phyloP scores from a whole-genome alignment of 2,113 vertebrate genomes.

The Leucoraja erinaceus region DNA sequence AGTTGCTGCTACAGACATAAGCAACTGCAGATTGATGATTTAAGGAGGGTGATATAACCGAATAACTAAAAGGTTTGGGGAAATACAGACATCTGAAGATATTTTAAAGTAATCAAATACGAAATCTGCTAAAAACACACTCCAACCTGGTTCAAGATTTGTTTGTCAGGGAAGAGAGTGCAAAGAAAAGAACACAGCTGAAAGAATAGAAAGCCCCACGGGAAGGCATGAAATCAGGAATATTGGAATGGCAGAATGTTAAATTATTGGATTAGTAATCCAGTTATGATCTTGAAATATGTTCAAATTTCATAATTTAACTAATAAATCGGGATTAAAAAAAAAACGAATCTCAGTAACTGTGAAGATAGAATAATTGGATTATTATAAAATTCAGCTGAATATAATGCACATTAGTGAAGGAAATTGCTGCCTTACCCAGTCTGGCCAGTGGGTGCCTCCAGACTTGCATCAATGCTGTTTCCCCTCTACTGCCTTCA shows the following conservation, averaged over 20 bases:
- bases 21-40: not conserved
- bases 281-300: too few relatives aligned
- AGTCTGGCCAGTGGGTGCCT: too few relatives aligned
- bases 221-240: not conserved
- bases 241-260: not conserved
- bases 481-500: too few relatives aligned
- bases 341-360: too few relatives aligned
- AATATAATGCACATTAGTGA: too few relatives aligned
- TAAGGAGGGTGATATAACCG: not conserved
- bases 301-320: too few relatives aligned
- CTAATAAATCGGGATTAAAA: too few relatives aligned
- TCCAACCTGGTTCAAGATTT: not conserved
- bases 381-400: too few relatives aligned
- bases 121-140: not conserved
- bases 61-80: not conserved
- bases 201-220: not conserved
- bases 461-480: too few relatives aligned
- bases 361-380: too few relatives aligned
- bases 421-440: too few relatives aligned
- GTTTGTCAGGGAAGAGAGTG: not conserved
- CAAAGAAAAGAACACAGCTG: not conserved
- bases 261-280: too few relatives aligned
- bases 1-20: not conserved
- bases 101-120: not conserved
- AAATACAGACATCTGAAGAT: not conserved